Evolutionary conservation across 2,888 invertebrate genomes (phyloP), one percentile per base, ranked within the genome.

Genomic region (Troglohyphantes excavatus): DNA sequence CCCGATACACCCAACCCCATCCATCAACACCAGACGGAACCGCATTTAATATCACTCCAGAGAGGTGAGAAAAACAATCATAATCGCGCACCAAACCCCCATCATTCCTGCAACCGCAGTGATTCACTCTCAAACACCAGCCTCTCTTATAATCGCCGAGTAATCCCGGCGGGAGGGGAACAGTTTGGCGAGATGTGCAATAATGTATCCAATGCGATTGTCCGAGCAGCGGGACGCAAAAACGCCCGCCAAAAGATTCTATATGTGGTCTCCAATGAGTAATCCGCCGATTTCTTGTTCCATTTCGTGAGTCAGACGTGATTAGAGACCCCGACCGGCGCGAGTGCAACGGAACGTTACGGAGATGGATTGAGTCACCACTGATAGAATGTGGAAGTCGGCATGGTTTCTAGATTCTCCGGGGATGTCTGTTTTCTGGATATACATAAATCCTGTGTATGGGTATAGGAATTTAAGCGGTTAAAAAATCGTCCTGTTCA

Each of bases 201-300:
- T 72, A 72, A 72, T 72, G 72, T 23, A 72, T 72, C 63, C 68
- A 39, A 68, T 39, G 21, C 26, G 72, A 72, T 72, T 72, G 72
- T 72, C 46, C 72, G 43, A 43, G n/a, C 72, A 26, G 33, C 53
- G n/a, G 26, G 63, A 63, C 19, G 19, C 26, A 11, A 43, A 72
- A 72, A 23, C 23, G 72, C 17, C 9, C 46, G 43, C 72, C 72
- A 61, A 63, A 39, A 21, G 61, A 65, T 61, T 78, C 61, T 61
- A 61, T 43, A 39, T 78, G 78, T 7, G 63, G 65, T 39, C 78
- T 29, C 21, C 65, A n/a, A 9, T 53, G 53, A 53, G 53, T 53
- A 53, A 53, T 53, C 13, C 17, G n/a, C 13, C 53, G n/a, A 5
- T 53, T 53, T 53, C 53, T 53, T 53, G 39, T 21, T 26, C 39